Evolutionary conservation across 2,797 vertebrate genomes (phyloP).

Genomic region (Lophotriccus pileatus): DNA sequence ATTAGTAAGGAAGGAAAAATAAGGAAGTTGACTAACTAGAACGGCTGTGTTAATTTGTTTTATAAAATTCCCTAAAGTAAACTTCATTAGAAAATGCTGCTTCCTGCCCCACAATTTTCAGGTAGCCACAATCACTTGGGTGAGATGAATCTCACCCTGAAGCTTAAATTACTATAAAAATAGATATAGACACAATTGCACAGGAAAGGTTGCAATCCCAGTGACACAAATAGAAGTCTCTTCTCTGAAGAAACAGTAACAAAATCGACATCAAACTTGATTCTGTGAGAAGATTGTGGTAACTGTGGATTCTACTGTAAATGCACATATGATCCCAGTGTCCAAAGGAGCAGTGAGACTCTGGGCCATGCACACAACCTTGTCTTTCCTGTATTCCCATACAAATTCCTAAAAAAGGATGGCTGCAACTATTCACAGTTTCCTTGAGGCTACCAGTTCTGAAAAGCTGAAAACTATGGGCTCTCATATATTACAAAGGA

Average conservation of each 20-base stretch:
- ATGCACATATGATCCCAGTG: background rate
- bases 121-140: background rate
- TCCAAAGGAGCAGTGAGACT: background rate
- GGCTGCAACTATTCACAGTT: background rate
- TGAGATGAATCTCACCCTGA: background rate
- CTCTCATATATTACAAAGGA: background rate
- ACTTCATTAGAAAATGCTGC: background rate
- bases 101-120: background rate
- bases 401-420: background rate
- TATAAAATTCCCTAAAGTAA: background rate
- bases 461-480: background rate
- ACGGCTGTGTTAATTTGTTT: background rate
- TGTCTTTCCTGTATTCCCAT: background rate
- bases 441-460: background rate
- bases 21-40: background rate
- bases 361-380: background rate
- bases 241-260: background rate
- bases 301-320: background rate
- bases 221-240: background rate
- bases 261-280: background rate
- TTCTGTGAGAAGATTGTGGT: background rate
- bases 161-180: background rate
- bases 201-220: background rate
- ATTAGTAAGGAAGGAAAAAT: background rate
- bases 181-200: background rate